Evolutionary conservation across 2,797 vertebrate species (phyloP), one percentile per base, ranked within the genome.

Genomic region (Denticeps clupeoides): DNA sequence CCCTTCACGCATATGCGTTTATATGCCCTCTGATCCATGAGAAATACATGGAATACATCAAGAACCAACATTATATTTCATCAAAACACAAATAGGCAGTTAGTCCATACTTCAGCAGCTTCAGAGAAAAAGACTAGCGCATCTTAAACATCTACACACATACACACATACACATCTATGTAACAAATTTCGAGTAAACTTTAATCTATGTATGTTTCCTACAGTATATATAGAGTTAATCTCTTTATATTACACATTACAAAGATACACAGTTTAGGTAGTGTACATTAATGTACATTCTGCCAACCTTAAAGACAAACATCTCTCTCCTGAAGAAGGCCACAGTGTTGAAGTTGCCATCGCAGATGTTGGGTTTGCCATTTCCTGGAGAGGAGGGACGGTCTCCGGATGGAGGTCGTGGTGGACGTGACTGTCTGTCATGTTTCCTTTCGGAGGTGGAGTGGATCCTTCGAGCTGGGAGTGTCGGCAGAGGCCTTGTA

Each of bases 261-360:
- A 5, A 4, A 5, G 24, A 4, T 25, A 24, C 24, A 5, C 24
- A 2, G 25, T 2, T 4, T 25, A 2, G 5, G 2, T 25, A 7
- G 5, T 4, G 25, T 25, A 24, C 24, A 25, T 25, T 25, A 19
- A 18, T 18, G 19, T 2, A 19, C 12, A 18, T 6, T 5, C 8
- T 24, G 12, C 71, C 65, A 82, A 96, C 94, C 90, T 98, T 98
- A 69, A 98, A 98, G 59, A 98, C 94, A 62, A 98, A 97, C 94
- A 98, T 94, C 82, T 98, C 94, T 41, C 91, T 84, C 41, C 93
- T 82, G 70, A 98, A 94, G 71, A 98, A 89, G 58, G 92, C 93
- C 78, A 98, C 89, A 0, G 94, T 98, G 77, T 97, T 94, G 71
- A 97, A 98, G 77, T 93, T 90, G 55, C 94, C 94, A 11, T 98